Evolutionary conservation across 2,797 vertebrate species (phyloP).

Genomic region (Lacerta viridis): DNA sequence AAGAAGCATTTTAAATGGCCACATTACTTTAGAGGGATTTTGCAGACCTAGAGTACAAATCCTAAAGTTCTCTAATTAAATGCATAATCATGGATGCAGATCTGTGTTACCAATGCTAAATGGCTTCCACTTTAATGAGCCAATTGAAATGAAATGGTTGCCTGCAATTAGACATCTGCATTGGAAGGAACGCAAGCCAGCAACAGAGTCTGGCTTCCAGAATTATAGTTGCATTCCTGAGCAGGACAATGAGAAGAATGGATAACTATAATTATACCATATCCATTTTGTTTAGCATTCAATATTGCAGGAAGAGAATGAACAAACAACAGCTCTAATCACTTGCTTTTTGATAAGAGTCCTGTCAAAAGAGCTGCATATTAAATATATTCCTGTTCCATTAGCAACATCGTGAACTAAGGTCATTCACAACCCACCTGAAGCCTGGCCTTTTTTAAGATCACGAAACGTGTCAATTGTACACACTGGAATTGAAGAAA

Average conservation of each 20-base stretch:
- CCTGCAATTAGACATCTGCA: constrained; percentile 88
- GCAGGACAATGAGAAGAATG: constrained; percentile 84
- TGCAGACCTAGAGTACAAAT: constrained; percentile 58
- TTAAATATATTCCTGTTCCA: constrained; percentile 66
- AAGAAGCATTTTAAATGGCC: not conserved
- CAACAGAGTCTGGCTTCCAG: constrained; percentile 78
- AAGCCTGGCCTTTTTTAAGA: constrained; percentile 43
- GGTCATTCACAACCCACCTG: constrained; percentile 61
- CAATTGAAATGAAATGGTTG: constrained; percentile 86
- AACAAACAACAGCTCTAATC: constrained; percentile 82
- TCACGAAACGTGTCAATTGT: not conserved
- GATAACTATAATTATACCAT: constrained; percentile 85
- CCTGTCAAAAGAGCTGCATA: constrained; percentile 76
- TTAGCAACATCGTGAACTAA: constrained; percentile 55
- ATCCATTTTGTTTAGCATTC: constrained; percentile 81
- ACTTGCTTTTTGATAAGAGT: constrained; percentile 76
- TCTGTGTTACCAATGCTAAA: constrained; percentile 80
- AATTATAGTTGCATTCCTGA: constrained; percentile 84
- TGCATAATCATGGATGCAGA: constrained; percentile 82
- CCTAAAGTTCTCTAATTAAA: constrained; percentile 79
- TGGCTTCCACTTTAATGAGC: constrained; percentile 82
- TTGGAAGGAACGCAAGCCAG: constrained; percentile 80
- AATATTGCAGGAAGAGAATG: constrained; percentile 86
- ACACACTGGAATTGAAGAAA: not conserved
- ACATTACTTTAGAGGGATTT: constrained; percentile 43